phyloP scores from a whole-genome alignment of 2,797 vertebrate species.

The Tenualosa thibaudeaui region DNA sequence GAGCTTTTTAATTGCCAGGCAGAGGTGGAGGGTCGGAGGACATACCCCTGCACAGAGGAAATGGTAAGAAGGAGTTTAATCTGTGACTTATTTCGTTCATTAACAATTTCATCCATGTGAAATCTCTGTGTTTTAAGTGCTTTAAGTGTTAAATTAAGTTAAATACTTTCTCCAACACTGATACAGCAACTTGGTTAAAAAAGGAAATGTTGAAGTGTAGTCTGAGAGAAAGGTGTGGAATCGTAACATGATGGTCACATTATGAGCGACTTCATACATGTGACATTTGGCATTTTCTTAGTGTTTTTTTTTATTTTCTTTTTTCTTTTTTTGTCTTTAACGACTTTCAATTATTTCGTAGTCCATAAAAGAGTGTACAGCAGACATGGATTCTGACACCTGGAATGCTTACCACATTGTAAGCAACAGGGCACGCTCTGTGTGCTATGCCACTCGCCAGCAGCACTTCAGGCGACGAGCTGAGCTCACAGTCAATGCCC shows the following conservation, averaged over 20 bases:
- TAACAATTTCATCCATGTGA: neutral
- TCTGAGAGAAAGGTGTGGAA: neutral
- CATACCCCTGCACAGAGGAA: constrained; percentile 69
- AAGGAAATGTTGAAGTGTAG: neutral
- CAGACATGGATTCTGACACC: constrained; percentile 79
- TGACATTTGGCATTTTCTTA: too few relatives aligned
- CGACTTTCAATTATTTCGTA: constrained; percentile 37
- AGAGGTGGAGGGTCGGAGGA: constrained; percentile 66
- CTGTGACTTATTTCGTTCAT: neutral
- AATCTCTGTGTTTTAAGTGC: neutral
- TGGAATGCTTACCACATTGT: constrained; percentile 87
- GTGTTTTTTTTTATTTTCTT: too few relatives aligned
- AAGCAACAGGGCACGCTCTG: constrained; percentile 79
- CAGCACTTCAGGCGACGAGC: constrained; percentile 77
- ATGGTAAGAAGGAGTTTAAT: constrained; percentile 63
- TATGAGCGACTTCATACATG: neutral
- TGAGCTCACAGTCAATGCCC: constrained; percentile 78
- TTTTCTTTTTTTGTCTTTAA: too few relatives aligned
- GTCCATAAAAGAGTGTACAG: constrained; percentile 78
- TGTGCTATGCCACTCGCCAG: constrained; percentile 82
- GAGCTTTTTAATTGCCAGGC: constrained; percentile 79
- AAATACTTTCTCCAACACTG: too few relatives aligned
- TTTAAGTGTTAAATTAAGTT: too few relatives aligned
- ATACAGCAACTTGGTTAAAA: neutral
- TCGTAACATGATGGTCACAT: neutral